Conservation (phyloP, 2,113 vertebrate species). For the Recurvirostra avosetta region DNA sequence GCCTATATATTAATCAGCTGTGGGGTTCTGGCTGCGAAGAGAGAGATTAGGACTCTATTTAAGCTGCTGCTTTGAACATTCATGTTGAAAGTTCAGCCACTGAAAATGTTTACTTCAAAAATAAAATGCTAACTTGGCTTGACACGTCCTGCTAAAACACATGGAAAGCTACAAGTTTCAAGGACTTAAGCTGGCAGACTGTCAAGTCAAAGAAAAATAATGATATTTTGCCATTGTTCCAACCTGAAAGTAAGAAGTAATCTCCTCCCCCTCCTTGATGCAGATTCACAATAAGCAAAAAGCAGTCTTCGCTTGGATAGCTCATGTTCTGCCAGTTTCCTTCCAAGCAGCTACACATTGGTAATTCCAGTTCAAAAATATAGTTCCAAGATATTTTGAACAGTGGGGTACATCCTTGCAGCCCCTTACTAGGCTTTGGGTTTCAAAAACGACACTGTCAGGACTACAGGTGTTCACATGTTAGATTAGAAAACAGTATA, state of each 20-base stretch:
- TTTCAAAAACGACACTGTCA: background rate
- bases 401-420: background rate
- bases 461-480: background rate
- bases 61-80: background rate
- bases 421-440: background rate
- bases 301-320: background rate
- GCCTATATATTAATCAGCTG: background rate
- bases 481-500: background rate
- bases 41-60: background rate
- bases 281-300: background rate
- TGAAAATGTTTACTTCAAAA: background rate
- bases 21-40: background rate
- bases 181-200: background rate
- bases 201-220: background rate
- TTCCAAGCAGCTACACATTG: background rate
- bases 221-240: background rate
- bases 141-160: background rate
- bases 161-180: background rate
- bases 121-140: background rate
- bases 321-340: background rate
- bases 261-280: background rate
- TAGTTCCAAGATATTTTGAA: background rate
- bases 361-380: background rate
- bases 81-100: background rate
- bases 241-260: background rate